These are phyloP conservation scores for Sitta europaea DNA, from an alignment of 2,113 vertebrate species.

Conservation along the genomic window DNA sequence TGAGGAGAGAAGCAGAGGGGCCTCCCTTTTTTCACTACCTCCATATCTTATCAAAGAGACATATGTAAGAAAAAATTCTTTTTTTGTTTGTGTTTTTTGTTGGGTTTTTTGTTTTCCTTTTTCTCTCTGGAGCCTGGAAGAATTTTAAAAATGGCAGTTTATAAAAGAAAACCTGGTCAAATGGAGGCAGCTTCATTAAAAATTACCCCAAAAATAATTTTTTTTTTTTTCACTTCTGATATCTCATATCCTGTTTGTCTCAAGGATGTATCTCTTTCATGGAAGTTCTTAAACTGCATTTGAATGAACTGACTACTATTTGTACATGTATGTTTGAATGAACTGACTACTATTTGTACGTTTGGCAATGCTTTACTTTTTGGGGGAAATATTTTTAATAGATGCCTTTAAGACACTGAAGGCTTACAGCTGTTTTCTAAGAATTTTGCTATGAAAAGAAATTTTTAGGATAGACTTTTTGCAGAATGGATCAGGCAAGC, in stretches of 20 bases:
- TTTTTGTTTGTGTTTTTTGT: not conserved
- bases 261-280: not conserved
- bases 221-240: not conserved
- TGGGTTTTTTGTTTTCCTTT: not conserved
- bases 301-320: not conserved
- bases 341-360: not conserved
- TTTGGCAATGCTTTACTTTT: not conserved
- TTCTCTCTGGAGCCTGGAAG: not conserved
- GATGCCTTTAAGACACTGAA: not conserved
- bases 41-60: not conserved
- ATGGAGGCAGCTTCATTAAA: not conserved
- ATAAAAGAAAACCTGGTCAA: not conserved
- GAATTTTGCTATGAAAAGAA: not conserved
- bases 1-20: fast-evolving
- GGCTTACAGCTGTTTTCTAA: not conserved
- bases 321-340: not conserved
- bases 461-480: not conserved
- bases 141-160: not conserved
- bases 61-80: not conserved
- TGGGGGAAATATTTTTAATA: not conserved
- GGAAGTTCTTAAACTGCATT: not conserved
- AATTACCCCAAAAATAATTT: not conserved
- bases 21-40: not conserved
- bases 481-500: not conserved
- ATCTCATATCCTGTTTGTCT: not conserved